A percentile compares a stretch with the other conserved stretches of the same genome.
phyloP scores from a whole-genome alignment of 1,140 invertebrate species.

The Druon quercuslanigerum region DNA sequence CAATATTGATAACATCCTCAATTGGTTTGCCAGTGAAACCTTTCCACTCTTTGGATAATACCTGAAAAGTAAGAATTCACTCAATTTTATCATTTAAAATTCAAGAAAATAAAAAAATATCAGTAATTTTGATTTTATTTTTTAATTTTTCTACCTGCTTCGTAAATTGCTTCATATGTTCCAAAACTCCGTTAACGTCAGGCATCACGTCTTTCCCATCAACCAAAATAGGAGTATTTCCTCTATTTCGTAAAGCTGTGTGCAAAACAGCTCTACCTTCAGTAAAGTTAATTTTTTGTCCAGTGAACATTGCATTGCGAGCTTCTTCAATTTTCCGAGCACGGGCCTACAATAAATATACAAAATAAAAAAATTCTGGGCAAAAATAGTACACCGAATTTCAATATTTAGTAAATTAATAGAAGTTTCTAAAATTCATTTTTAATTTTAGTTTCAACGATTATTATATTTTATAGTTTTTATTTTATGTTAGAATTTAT shows the following conservation, averaged over 20 bases:
- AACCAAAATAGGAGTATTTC: conserved; percentile 86
- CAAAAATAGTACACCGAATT: conserved; percentile 28
- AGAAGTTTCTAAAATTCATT: conserved; percentile 1
- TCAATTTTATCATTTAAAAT: not conserved
- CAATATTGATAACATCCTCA: conserved; percentile 99
- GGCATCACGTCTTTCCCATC: conserved; percentile 96
- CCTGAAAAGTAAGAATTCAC: conserved; percentile 64
- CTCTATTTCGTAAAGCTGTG: conserved; percentile 92
- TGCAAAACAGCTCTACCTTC: conserved; percentile 97
- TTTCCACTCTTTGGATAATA: conserved; percentile 85
- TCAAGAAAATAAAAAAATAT: conserved; percentile 31
- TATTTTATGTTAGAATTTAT: not conserved
- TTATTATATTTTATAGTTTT: not conserved
- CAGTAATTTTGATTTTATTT: conserved; percentile 26
- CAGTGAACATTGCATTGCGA: conserved; percentile 94
- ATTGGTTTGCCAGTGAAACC: conserved; percentile 97
- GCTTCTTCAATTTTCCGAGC: conserved; percentile 89
- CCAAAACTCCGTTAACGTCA: conserved; percentile 92
- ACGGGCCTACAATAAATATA: conserved; percentile 79
- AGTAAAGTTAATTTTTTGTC: conserved; percentile 98
- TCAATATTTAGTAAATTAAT: not conserved
- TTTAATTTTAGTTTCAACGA: conserved; percentile 24
- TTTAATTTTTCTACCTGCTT: conserved; percentile 77
- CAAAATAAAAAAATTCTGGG: not conserved
- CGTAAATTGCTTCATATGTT: conserved; percentile 97